Evolutionary conservation across 2,113 vertebrate genomes (phyloP).

Genomic region (Ibidorhyncha struthersii): DNA sequence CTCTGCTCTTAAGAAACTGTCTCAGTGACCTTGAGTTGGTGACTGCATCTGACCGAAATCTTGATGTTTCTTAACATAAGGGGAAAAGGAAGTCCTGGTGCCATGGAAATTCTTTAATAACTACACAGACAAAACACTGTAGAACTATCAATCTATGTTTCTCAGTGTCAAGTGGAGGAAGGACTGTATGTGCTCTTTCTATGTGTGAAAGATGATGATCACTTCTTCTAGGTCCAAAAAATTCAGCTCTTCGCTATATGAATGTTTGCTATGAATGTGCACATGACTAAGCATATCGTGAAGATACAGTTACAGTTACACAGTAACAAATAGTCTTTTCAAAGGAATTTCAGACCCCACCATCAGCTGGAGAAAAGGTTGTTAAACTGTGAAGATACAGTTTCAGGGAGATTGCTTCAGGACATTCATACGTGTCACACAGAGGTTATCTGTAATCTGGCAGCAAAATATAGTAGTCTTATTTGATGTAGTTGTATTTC

Average conservation of each 20-base stretch:
- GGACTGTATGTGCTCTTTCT: neutral
- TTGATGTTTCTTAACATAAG: neutral
- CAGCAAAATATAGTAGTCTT: neutral
- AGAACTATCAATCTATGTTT: neutral
- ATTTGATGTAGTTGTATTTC: neutral
- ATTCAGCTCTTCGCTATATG: neutral
- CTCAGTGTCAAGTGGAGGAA: neutral
- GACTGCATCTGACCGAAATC: neutral
- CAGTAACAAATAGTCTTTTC: neutral
- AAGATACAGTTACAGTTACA: neutral
- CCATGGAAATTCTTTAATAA: neutral
- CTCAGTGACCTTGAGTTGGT: neutral
- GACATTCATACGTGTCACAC: neutral
- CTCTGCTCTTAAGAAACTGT: neutral
- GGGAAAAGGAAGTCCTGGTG: neutral
- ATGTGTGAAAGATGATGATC: neutral
- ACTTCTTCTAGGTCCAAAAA: neutral
- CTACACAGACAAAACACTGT: neutral
- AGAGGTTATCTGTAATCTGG: neutral
- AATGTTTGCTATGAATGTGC: neutral
- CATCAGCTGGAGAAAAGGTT: neutral
- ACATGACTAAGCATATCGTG: neutral
- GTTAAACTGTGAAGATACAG: neutral
- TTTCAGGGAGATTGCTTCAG: neutral
- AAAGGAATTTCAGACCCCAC: neutral